These are phyloP conservation scores for Cranoglanis bouderius DNA, from an alignment of 2,113 vertebrate genomes.

Conservation along the genomic window DNA sequence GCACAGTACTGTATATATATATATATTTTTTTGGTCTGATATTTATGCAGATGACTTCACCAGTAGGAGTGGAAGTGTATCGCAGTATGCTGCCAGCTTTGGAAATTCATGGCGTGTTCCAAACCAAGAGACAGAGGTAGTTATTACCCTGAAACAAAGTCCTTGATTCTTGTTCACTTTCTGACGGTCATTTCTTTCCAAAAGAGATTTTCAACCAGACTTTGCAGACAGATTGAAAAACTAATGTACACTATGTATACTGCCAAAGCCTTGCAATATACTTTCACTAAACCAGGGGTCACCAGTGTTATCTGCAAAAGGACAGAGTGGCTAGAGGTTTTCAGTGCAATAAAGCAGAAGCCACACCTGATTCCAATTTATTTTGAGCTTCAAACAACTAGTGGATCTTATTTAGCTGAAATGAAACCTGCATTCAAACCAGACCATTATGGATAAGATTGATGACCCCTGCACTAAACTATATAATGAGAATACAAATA, in stretches of 20 bases:
- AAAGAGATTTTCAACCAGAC: background rate
- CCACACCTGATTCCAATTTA: background rate
- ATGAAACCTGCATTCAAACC: background rate
- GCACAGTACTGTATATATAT: too few relatives aligned
- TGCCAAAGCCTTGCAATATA: background rate
- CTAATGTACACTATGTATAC: background rate
- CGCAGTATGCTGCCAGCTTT: slow-evolving; percentile 76
- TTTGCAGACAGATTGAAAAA: background rate
- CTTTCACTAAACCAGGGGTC: background rate
- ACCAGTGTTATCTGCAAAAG: background rate
- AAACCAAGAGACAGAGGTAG: slow-evolving; percentile 69
- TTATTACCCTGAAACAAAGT: background rate
- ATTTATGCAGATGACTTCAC: slow-evolving; percentile 75
- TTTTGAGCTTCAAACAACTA: background rate
- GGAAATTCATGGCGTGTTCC: slow-evolving; percentile 86
- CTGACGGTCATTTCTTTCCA: background rate
- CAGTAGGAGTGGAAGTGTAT: slow-evolving; percentile 66
- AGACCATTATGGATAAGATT: background rate
- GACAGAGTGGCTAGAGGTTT: background rate
- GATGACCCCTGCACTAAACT: background rate
- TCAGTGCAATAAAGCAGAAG: background rate
- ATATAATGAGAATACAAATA: background rate
- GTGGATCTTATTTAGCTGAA: background rate
- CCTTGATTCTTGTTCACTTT: background rate
- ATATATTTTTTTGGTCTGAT: slow-evolving; percentile 2